Conservation (phyloP, 2,888 invertebrate genomes). For the Drosophila anomalata region DNA sequence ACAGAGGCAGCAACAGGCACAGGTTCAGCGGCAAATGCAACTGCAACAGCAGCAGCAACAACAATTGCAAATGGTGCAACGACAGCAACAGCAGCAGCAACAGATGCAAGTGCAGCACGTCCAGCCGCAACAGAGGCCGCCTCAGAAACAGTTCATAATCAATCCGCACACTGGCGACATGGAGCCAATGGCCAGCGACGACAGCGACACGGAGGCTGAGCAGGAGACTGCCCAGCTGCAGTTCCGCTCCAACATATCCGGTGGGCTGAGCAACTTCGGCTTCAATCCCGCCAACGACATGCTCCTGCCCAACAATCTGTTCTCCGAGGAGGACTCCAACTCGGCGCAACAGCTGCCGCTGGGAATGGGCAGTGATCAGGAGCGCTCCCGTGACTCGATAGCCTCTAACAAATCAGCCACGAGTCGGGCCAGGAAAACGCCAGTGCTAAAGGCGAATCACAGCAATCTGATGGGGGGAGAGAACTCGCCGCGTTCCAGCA, state of each 20-base stretch:
- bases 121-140: slow-evolving; percentile 50
- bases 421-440: slow-evolving; percentile 33
- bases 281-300: slow-evolving; percentile 74
- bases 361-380: slow-evolving; percentile 85
- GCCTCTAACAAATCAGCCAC: slow-evolving; percentile 83
- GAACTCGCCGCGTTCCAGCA: slow-evolving; percentile 65
- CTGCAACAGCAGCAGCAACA: slow-evolving; percentile 42
- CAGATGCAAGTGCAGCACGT: slow-evolving; percentile 51
- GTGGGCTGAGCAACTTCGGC: slow-evolving; percentile 55
- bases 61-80: slow-evolving; percentile 35
- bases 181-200: slow-evolving; percentile 90
- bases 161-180: slow-evolving; percentile 95
- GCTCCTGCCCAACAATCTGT: slow-evolving; percentile 68
- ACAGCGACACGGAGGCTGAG: slow-evolving; percentile 87
- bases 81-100: slow-evolving; percentile 58
- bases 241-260: slow-evolving; percentile 51
- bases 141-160: slow-evolving; percentile 90
- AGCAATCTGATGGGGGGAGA: slow-evolving; percentile 34
- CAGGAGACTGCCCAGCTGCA: slow-evolving; percentile 80
- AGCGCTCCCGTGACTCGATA: slow-evolving; percentile 84
- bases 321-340: slow-evolving; percentile 84
- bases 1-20: slow-evolving; percentile 45
- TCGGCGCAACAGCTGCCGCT: slow-evolving; percentile 81
- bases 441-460: slow-evolving; percentile 32
- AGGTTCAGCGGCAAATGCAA: slow-evolving; percentile 49